phyloP scores from a whole-genome alignment of 2,888 invertebrate species.

The Drosophila infuscata region DNA sequence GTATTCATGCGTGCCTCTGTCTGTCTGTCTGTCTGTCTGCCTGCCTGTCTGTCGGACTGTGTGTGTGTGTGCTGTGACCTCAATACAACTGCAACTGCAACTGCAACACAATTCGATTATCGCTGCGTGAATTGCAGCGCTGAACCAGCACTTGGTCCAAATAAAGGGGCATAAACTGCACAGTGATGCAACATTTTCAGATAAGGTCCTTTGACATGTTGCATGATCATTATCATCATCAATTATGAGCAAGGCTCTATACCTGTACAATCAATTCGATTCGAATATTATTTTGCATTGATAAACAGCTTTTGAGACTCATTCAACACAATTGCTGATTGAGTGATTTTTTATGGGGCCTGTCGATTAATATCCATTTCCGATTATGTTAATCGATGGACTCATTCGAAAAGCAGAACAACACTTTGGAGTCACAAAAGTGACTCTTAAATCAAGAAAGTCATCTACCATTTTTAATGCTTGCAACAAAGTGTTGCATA shows the following conservation, averaged over 20 bases:
- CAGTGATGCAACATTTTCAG: slow-evolving; percentile 12
- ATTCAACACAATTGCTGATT: not conserved
- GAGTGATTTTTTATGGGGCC: too few relatives aligned
- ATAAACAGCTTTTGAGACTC: not conserved
- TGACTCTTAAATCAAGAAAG: not conserved
- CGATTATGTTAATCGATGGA: not conserved
- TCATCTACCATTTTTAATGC: not conserved
- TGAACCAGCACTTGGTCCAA: slow-evolving; percentile 28
- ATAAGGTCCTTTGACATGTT: slow-evolving; percentile 8
- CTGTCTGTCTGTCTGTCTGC: not conserved
- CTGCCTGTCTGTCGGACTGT: not conserved
- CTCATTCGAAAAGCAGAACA: not conserved
- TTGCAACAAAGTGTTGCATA: not conserved
- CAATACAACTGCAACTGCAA: slow-evolving; percentile 23
- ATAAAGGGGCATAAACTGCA: slow-evolving; percentile 21
- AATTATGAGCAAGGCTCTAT: slow-evolving; percentile 1
- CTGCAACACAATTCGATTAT: slow-evolving; percentile 53
- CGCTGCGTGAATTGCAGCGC: slow-evolving; percentile 33
- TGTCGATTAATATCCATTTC: not conserved
- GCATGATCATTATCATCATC: not conserved
- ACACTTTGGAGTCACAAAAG: too few relatives aligned
- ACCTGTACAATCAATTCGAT: not conserved
- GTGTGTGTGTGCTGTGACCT: slow-evolving; percentile 34
- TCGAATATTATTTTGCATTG: slow-evolving; percentile 1
- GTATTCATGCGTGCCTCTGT: slow-evolving; percentile 17